A percentile compares a stretch with the other conserved stretches of the same genome.
phyloP scores from a whole-genome alignment of 2,113 vertebrate species.

The Gymnogyps californianus region DNA sequence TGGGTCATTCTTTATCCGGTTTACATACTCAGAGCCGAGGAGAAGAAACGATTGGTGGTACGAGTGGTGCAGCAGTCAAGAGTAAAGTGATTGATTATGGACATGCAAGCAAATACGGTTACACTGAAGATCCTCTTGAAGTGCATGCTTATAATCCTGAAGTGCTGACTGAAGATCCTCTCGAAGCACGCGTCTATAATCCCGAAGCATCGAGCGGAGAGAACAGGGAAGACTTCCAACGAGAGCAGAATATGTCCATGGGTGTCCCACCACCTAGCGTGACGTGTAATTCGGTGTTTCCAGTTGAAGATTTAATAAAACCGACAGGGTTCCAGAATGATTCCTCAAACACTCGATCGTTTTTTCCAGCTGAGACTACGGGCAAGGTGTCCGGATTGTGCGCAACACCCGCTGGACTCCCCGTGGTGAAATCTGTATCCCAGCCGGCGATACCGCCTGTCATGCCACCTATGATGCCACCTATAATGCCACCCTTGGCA shows the following conservation, averaged over 20 bases:
- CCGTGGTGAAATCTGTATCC: slow-evolving; percentile 52
- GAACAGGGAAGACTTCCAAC: slow-evolving; percentile 60
- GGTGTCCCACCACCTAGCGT: not conserved
- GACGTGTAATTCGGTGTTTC: slow-evolving; percentile 57
- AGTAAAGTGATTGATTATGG: slow-evolving; percentile 93
- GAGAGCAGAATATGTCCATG: slow-evolving; percentile 33
- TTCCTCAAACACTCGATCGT: slow-evolving; percentile 30
- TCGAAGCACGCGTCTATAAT: slow-evolving; percentile 62
- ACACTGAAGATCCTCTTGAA: slow-evolving; percentile 72
- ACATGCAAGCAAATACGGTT: slow-evolving; percentile 87
- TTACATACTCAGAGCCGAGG: slow-evolving; percentile 47
- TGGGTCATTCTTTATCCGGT: slow-evolving; percentile 60
- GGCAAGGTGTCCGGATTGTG: slow-evolving; percentile 66
- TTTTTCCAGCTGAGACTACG: slow-evolving; percentile 60
- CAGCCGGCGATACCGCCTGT: not conserved
- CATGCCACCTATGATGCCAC: slow-evolving; percentile 34
- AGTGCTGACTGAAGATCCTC: slow-evolving; percentile 60
- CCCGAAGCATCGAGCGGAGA: slow-evolving; percentile 55
- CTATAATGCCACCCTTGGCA: slow-evolving; percentile 47
- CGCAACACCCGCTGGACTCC: slow-evolving; percentile 17
- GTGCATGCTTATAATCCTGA: slow-evolving; percentile 59
- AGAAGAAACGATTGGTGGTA: slow-evolving; percentile 62
- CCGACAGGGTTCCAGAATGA: slow-evolving; percentile 50
- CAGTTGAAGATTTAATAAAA: slow-evolving; percentile 64
- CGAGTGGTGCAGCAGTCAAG: slow-evolving; percentile 66